Percentiles rank a stretch among this genome's conserved stretches.
Conservation (phyloP, 2,888 invertebrate genomes). For the Eumerus sabulonum region DNA sequence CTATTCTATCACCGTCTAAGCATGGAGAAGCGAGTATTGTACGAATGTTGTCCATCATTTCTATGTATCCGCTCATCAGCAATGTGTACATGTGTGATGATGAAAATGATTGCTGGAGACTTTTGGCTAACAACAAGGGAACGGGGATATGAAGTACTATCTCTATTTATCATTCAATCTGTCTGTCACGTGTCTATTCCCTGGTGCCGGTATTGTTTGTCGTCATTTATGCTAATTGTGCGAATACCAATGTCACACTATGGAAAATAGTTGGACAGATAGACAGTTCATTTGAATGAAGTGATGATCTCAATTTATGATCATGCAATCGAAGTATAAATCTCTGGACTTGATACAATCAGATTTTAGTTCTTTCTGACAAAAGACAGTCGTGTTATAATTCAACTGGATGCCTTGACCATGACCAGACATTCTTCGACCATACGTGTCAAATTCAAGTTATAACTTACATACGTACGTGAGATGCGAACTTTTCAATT, state of each 20-base stretch:
- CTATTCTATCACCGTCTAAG: slow-evolving; percentile 16
- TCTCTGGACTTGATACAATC: slow-evolving; percentile 31
- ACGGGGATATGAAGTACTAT: slow-evolving; percentile 33
- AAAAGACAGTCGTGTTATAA: slow-evolving; percentile 18
- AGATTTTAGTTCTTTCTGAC: slow-evolving; percentile 29
- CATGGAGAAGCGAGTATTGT: too few species aligned
- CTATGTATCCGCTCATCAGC: background rate
- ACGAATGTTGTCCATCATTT: slow-evolving; percentile 24
- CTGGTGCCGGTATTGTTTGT: slow-evolving; percentile 57
- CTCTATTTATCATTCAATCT: slow-evolving; percentile 65
- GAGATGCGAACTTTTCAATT: background rate
- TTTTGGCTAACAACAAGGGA: slow-evolving; percentile 54
- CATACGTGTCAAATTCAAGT: too few species aligned
- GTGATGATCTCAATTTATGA: slow-evolving; percentile 54
- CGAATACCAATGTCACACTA: slow-evolving; percentile 39
- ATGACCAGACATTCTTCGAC: too few species aligned
- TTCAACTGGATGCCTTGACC: background rate
- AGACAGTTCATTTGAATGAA: slow-evolving; percentile 35
- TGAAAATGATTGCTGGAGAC: slow-evolving; percentile 32
- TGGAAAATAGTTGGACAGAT: slow-evolving; percentile 13
- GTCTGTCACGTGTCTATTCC: slow-evolving; percentile 59
- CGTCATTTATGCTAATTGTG: slow-evolving; percentile 66
- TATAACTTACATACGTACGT: too few species aligned
- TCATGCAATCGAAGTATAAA: slow-evolving; percentile 50
- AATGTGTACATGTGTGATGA: slow-evolving; percentile 7